Evolutionary conservation across 1,140 invertebrate species (phyloP).

Genomic region (Limonius californicus): DNA sequence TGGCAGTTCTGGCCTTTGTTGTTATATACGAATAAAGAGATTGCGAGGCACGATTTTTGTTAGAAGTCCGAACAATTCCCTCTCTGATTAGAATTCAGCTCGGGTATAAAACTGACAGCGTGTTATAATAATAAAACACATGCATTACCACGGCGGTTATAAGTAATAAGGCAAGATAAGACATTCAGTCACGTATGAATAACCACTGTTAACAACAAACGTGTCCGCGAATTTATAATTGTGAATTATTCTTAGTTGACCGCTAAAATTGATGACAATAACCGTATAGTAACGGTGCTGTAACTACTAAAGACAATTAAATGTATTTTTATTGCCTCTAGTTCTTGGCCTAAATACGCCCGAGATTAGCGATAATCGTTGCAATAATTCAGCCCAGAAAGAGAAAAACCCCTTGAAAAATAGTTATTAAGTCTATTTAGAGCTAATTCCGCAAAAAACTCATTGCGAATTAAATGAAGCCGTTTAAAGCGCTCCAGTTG

Average conservation of each 20-base stretch:
- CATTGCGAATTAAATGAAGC: no score
- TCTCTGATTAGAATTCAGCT: not conserved
- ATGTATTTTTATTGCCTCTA: slow-evolving; percentile 23
- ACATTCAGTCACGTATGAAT: slow-evolving; percentile 28
- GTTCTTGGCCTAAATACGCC: slow-evolving; percentile 22
- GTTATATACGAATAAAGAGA: no score
- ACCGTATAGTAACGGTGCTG: slow-evolving; percentile 19
- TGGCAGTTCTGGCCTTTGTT: no score
- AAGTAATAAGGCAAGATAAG: slow-evolving; percentile 9
- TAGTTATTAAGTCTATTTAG: no score
- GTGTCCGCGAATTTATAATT: slow-evolving; percentile 29
- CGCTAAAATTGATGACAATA: slow-evolving; percentile 28
- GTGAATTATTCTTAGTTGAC: slow-evolving; percentile 24
- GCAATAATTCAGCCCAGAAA: not conserved
- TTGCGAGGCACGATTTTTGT: no score
- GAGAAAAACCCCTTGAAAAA: not conserved
- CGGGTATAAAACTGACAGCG: slow-evolving; percentile 1
- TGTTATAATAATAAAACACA: slow-evolving; percentile 11
- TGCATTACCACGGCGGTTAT: slow-evolving; percentile 1
- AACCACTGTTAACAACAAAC: slow-evolving; percentile 30
- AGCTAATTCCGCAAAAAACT: no score
- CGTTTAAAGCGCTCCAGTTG: no score
- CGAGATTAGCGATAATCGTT: not conserved
- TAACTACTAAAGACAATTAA: slow-evolving; percentile 3
- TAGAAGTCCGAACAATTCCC: no score